A percentile compares a stretch with the other conserved stretches of the same genome.
Conservation (phyloP, 2,888 invertebrate genomes). For the Phania funesta region DNA sequence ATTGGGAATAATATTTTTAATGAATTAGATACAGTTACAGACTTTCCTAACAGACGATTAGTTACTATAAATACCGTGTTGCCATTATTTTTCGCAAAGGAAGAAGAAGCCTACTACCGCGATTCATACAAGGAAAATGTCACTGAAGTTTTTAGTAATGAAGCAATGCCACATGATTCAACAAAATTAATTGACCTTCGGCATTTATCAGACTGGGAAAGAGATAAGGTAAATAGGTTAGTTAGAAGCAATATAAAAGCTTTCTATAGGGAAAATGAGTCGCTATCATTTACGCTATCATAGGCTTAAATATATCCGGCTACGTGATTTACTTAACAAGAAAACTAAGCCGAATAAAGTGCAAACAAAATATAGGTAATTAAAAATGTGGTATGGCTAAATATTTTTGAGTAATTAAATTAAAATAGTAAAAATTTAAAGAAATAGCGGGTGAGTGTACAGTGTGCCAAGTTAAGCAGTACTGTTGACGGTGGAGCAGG, state of each 20-base stretch:
- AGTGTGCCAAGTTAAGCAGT: no score
- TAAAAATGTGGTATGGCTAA: no score
- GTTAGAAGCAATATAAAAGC: not conserved
- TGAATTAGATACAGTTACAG: not conserved
- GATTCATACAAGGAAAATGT: not conserved
- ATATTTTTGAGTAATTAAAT: no score
- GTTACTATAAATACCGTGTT: not conserved
- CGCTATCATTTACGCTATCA: not conserved
- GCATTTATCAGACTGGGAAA: not conserved
- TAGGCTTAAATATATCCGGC: no score
- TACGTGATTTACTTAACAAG: no score
- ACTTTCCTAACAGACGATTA: not conserved
- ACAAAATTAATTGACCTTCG: not conserved
- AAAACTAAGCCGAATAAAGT: no score
- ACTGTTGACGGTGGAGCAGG: no score
- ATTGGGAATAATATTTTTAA: conserved; percentile 10
- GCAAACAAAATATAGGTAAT: no score
- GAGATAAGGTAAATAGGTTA: not conserved
- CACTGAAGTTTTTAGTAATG: not conserved
- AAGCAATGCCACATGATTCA: not conserved
- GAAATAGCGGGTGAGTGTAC: no score
- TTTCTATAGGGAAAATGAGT: not conserved
- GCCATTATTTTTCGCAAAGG: not conserved
- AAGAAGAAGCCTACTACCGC: not conserved
- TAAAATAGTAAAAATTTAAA: no score